Evolutionary conservation across 2,888 invertebrate species (phyloP).

Genomic region (Athalia circularis): DNA sequence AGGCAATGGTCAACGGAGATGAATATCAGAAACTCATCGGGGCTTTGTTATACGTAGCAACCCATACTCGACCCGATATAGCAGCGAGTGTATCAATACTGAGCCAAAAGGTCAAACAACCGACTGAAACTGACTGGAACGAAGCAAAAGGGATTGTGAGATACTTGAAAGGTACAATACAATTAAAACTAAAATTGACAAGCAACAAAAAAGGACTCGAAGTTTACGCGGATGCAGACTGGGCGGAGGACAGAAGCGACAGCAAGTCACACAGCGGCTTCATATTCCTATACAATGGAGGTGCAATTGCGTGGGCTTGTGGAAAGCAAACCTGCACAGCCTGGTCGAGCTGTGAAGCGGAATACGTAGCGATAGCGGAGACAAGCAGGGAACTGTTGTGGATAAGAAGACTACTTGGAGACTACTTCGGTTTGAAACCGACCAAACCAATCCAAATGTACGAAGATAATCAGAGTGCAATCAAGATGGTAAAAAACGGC

Average conservation of each 20-base stretch:
- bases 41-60: constrained; percentile 50
- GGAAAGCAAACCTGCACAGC: constrained; percentile 48
- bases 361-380: constrained; percentile 48
- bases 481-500: constrained; percentile 35
- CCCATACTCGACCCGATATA: constrained; percentile 51
- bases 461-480: constrained; percentile 50
- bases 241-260: not conserved
- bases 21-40: constrained; percentile 47
- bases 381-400: constrained; percentile 47
- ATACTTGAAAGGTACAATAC: constrained; percentile 53
- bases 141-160: constrained; percentile 50
- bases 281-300: not conserved
- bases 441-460: constrained; percentile 35
- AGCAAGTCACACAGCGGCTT: constrained; percentile 13
- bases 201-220: constrained; percentile 23
- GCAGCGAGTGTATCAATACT: constrained; percentile 52
- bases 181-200: constrained; percentile 44
- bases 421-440: constrained; percentile 29
- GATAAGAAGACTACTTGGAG: constrained; percentile 35
- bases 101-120: constrained; percentile 48
- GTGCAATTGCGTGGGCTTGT: constrained; percentile 45
- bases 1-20: constrained; percentile 31
- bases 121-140: constrained; percentile 48
- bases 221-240: constrained; percentile 44
- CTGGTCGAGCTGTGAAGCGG: constrained; percentile 48